These are phyloP conservation scores for Eurystomus glaucurus DNA, from an alignment of 2,797 vertebrate species.

Conservation along the genomic window DNA sequence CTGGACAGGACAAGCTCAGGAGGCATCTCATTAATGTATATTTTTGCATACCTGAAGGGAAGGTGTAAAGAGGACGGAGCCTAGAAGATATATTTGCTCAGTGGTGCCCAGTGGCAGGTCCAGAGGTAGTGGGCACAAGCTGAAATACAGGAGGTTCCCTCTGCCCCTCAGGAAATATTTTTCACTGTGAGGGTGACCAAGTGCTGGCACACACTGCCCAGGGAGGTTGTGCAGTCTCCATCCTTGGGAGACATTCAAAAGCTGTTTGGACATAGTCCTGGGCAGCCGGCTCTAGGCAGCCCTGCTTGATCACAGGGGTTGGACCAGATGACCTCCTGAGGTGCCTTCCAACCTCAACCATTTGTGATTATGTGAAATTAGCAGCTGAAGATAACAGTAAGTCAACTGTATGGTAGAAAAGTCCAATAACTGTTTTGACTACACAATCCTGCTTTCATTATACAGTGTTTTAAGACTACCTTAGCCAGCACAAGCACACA, in stretches of 20 bases:
- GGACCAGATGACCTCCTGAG: background rate
- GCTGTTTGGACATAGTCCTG: accelerated
- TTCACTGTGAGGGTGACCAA: background rate
- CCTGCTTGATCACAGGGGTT: background rate
- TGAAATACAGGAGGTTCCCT: background rate
- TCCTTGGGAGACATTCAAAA: background rate
- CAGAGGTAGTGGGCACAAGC: accelerated
- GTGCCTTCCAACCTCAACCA: background rate
- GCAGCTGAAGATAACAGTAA: background rate
- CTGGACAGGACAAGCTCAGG: background rate
- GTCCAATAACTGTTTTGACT: background rate
- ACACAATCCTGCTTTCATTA: background rate
- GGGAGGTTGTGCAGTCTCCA: accelerated
- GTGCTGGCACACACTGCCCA: background rate
- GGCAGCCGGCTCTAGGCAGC: background rate
- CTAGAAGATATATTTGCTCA: background rate
- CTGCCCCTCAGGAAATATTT: background rate
- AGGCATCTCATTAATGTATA: background rate
- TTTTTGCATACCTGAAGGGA: background rate
- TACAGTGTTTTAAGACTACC: background rate
- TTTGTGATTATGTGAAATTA: background rate
- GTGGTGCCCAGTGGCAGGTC: background rate
- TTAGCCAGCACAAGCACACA: background rate
- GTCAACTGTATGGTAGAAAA: background rate
- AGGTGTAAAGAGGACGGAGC: background rate